A percentile compares a stretch with the other conserved stretches of the same genome.
Conservation (phyloP, 2,888 invertebrate genomes). For the Amaurobius ferox region DNA sequence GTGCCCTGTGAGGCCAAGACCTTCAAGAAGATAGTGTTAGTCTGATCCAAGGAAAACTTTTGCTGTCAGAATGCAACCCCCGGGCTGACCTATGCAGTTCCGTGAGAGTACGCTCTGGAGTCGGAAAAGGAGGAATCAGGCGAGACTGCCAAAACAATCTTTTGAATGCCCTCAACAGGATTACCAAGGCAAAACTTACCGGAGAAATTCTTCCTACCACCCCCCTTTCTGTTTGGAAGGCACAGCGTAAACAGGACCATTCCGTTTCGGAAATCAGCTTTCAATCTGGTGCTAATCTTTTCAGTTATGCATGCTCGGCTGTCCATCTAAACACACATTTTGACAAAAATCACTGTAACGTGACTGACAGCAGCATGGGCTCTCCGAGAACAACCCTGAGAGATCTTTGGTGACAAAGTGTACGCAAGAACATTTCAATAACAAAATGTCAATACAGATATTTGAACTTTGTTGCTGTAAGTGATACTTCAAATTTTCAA, state of each 20-base stretch:
- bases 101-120: neutral
- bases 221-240: constrained; percentile 46
- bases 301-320: constrained; percentile 4
- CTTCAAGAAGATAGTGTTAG: neutral
- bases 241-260: neutral
- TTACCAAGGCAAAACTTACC: constrained; percentile 13
- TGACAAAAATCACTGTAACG: too few species aligned
- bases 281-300: neutral
- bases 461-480: neutral
- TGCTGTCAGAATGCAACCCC: constrained; percentile 14
- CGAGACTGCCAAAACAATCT: neutral
- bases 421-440: neutral
- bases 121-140: neutral
- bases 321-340: too few species aligned
- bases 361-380: too few species aligned
- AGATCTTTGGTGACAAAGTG: too few species aligned
- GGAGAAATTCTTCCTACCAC: constrained; percentile 24
- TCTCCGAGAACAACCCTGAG: too few species aligned
- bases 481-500: too few species aligned
- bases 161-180: neutral
- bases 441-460: neutral
- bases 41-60: neutral
- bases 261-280: neutral
- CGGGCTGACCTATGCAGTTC: neutral
- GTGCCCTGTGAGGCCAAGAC: constrained; percentile 50